Evolutionary conservation across 1,140 invertebrate species (phyloP).

Genomic region (Caenorhabditis latens): DNA sequence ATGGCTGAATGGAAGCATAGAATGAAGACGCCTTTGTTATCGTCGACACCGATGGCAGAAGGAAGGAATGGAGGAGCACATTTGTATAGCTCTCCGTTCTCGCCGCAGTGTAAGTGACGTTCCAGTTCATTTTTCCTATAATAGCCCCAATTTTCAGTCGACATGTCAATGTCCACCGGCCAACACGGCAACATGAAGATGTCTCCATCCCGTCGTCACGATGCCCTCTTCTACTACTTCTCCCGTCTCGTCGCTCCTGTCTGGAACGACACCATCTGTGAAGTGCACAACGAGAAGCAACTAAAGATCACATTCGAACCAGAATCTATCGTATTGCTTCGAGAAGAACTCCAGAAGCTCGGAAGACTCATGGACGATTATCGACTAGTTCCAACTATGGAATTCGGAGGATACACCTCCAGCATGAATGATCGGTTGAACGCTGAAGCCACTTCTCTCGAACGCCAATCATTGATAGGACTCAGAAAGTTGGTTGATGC

Average conservation of each 20-base stretch:
- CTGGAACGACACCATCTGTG: constrained; percentile 69
- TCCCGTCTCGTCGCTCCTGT: constrained; percentile 71
- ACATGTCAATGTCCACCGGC: constrained; percentile 12
- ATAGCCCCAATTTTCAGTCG: too few species aligned
- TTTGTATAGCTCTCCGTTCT: constrained; percentile 14
- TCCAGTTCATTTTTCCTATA: neutral
- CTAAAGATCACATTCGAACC: constrained; percentile 8
- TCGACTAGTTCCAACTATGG: constrained; percentile 51
- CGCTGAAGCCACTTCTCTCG: constrained; percentile 71
- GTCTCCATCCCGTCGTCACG: constrained; percentile 88
- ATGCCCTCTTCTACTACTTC: constrained; percentile 85
- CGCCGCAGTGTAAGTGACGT: constrained; percentile 33
- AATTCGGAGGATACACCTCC: constrained; percentile 12
- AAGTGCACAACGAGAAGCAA: constrained; percentile 16
- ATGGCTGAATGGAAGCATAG: constrained; percentile 60
- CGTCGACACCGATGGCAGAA: constrained; percentile 41
- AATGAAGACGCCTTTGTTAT: constrained; percentile 58
- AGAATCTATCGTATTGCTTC: constrained; percentile 26
- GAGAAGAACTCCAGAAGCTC: constrained; percentile 47
- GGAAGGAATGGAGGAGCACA: neutral
- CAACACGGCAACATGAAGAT: constrained; percentile 78
- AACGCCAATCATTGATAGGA: constrained; percentile 85
- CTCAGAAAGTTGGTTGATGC: constrained; percentile 84
- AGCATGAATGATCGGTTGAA: neutral
- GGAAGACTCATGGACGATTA: constrained; percentile 59